Conservation (phyloP, 2,888 invertebrate genomes). For the Catocala nupta region DNA sequence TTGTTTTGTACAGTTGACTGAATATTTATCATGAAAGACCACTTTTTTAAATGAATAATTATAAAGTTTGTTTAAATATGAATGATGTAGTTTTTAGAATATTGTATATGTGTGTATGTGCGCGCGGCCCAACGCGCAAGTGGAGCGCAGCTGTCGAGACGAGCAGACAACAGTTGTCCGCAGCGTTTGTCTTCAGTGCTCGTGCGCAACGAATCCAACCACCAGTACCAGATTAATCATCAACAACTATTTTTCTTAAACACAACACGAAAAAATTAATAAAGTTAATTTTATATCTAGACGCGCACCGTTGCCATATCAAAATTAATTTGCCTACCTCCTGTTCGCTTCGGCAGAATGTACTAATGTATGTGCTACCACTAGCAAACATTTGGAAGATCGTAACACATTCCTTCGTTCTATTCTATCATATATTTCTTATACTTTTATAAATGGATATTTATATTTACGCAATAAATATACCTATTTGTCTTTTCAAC, state of each 20-base stretch:
- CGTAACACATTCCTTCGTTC: too few relatives aligned
- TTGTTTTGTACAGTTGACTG: too few relatives aligned
- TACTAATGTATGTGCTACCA: too few relatives aligned
- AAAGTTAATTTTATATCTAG: conserved; percentile 20
- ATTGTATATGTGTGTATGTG: conserved; percentile 41
- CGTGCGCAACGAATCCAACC: conserved; percentile 65
- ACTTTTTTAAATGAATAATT: too few relatives aligned
- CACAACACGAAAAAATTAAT: conserved; percentile 46
- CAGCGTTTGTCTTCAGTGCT: conserved; percentile 76
- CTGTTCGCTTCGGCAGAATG: too few relatives aligned
- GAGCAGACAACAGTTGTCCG: conserved; percentile 84
- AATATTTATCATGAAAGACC: too few relatives aligned
- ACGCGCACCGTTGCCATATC: conserved; percentile 4
- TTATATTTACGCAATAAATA: conserved; percentile 25
- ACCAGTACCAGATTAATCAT: conserved; percentile 70
- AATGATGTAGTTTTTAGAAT: conserved; percentile 10
- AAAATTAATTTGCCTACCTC: background rate
- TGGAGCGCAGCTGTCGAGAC: conserved; percentile 84
- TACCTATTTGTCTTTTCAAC: conserved; percentile 24
- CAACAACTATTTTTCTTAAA: conserved; percentile 69
- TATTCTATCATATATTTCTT: too few relatives aligned
- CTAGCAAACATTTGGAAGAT: too few relatives aligned
- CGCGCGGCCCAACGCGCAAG: conserved; percentile 60
- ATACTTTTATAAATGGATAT: conserved; percentile 4
- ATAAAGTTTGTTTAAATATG: too few relatives aligned